Evolutionary conservation across 2,797 vertebrate genomes (phyloP).

Genomic region (Pempheris klunzingeri): DNA sequence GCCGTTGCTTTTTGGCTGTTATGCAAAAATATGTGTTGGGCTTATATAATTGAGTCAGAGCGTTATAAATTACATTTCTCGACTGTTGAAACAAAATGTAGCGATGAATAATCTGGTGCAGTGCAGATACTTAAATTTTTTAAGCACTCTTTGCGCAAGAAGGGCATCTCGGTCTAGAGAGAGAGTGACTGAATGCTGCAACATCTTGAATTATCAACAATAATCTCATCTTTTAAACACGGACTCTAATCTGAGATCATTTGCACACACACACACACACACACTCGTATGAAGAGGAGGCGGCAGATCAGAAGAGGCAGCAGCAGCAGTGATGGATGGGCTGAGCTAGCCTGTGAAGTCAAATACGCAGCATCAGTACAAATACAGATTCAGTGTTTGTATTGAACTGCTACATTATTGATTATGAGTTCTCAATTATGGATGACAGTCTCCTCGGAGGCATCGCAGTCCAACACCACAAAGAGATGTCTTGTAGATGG

Average conservation of each 20-base stretch:
- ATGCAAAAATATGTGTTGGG: slow-evolving; percentile 68
- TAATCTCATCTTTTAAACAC: slow-evolving; percentile 74
- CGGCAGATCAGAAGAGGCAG: slow-evolving; percentile 66
- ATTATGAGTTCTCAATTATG: slow-evolving; percentile 79
- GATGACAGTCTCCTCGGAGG: slow-evolving; percentile 72
- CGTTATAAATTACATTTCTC: slow-evolving; percentile 78
- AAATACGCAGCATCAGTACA: slow-evolving; percentile 69
- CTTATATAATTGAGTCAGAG: slow-evolving; percentile 75
- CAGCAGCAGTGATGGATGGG: slow-evolving; percentile 60
- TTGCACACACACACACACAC: slow-evolving; percentile 43
- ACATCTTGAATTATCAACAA: slow-evolving; percentile 80
- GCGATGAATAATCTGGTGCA: slow-evolving; percentile 82
- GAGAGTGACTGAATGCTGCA: slow-evolving; percentile 71
- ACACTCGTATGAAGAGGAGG: slow-evolving; percentile 29
- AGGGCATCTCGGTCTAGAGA: slow-evolving; percentile 62
- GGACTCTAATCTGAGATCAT: slow-evolving; percentile 65
- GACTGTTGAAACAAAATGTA: slow-evolving; percentile 73
- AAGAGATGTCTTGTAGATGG: slow-evolving; percentile 61
- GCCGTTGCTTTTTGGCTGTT: slow-evolving; percentile 53
- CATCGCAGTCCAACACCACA: slow-evolving; percentile 72
- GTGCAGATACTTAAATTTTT: slow-evolving; percentile 85
- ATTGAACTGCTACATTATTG: slow-evolving; percentile 84
- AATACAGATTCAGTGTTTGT: slow-evolving; percentile 78
- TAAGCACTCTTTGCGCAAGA: slow-evolving; percentile 79
- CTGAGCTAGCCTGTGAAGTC: slow-evolving; percentile 61